Percentiles rank a stretch among this genome's conserved stretches.
Evolutionary conservation across 1,140 invertebrate species (phyloP).

Genomic region (Formica selysi): DNA sequence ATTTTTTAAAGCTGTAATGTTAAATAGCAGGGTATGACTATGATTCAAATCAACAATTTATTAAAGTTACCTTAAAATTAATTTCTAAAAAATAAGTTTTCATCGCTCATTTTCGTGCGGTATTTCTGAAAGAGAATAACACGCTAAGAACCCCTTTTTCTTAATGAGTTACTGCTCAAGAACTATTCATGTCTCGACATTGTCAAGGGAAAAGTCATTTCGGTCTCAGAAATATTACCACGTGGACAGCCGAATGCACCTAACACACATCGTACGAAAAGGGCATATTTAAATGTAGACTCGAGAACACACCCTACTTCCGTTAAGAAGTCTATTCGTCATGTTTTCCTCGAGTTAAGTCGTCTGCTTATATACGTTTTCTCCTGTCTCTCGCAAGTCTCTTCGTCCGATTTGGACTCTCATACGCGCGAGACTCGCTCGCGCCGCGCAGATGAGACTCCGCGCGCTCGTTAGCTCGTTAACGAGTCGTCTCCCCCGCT

Average conservation of each 20-base stretch:
- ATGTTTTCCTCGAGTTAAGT: slow-evolving; percentile 25
- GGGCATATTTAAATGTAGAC: slow-evolving; percentile 22
- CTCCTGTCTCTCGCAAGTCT: slow-evolving; percentile 19
- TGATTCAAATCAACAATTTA: not conserved
- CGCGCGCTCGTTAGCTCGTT: slow-evolving; percentile 64
- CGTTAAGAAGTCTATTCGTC: slow-evolving; percentile 29
- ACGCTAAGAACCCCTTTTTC: not conserved
- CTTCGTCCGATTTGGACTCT: not conserved
- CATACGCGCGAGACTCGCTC: not conserved
- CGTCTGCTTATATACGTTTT: slow-evolving; percentile 17
- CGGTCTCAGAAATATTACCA: slow-evolving; percentile 10
- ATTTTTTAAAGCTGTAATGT: not conserved
- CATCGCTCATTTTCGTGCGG: not conserved
- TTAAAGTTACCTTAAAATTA: not conserved
- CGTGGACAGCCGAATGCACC: slow-evolving; percentile 29
- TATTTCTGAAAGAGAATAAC: not conserved
- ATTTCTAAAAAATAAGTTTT: not conserved
- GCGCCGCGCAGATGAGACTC: slow-evolving; percentile 36
- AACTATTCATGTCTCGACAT: slow-evolving; percentile 15
- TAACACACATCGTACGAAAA: slow-evolving; percentile 17
- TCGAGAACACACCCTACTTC: slow-evolving; percentile 32
- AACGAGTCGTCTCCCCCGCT: slow-evolving; percentile 50
- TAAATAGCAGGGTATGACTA: not conserved
- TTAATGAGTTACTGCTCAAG: not conserved
- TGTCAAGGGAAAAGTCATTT: slow-evolving; percentile 22